These are phyloP conservation scores for Gerris buenoi DNA, from an alignment of 1,140 invertebrate species.

Conservation along the genomic window DNA sequence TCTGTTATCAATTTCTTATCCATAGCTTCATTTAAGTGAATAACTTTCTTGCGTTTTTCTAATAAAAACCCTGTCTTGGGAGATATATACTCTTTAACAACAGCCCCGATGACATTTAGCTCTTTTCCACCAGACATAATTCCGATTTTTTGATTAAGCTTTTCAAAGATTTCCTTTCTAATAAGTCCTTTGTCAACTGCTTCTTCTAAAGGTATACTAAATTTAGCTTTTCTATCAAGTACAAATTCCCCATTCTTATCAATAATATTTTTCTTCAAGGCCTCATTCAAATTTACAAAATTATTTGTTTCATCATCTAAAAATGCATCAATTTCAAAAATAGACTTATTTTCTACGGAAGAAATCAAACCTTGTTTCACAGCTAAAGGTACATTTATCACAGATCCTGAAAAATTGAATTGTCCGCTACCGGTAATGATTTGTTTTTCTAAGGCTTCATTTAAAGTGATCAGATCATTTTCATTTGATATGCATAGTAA, in stretches of 20 bases:
- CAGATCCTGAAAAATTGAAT: neutral
- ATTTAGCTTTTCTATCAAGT: slow-evolving; percentile 54
- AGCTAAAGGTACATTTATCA: slow-evolving; percentile 42
- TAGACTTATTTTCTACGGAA: slow-evolving; percentile 68
- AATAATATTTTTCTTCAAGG: slow-evolving; percentile 61
- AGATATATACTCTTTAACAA: slow-evolving; percentile 66
- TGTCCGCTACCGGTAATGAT: slow-evolving; percentile 1
- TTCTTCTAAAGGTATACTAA: slow-evolving; percentile 47
- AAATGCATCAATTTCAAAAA: slow-evolving; percentile 84
- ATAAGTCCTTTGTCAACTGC: slow-evolving; percentile 24
- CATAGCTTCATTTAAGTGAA: slow-evolving; percentile 74
- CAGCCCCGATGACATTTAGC: slow-evolving; percentile 68
- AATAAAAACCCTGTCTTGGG: slow-evolving; percentile 70
- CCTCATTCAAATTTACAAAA: slow-evolving; percentile 73
- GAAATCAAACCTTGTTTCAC: slow-evolving; percentile 75
- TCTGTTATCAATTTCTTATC: slow-evolving; percentile 66
- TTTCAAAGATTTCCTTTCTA: slow-evolving; percentile 63
- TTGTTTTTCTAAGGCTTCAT: slow-evolving; percentile 34
- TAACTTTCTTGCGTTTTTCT: slow-evolving; percentile 55
- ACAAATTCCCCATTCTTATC: slow-evolving; percentile 52
- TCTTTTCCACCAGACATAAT: slow-evolving; percentile 55
- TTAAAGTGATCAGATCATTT: slow-evolving; percentile 4
- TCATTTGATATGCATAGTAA: neutral
- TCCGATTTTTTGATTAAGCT: slow-evolving; percentile 66
- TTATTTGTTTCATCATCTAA: slow-evolving; percentile 62